Conservation (phyloP, 1,140 invertebrate genomes). For the Asobara japonica region DNA sequence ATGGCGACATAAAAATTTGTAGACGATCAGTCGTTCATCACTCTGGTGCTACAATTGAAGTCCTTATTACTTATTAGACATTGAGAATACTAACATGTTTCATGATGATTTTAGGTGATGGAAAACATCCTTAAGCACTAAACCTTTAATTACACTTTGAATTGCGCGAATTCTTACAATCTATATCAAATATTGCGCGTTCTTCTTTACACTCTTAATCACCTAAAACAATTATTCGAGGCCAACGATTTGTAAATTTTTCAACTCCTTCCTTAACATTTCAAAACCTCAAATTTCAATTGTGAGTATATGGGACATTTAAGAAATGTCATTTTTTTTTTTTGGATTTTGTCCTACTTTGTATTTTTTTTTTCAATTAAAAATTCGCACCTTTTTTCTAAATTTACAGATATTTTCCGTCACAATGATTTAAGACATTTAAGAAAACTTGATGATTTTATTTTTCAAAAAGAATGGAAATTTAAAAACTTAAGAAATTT, state of each 20-base stretch:
- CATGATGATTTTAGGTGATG: not conserved
- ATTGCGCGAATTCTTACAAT: not conserved
- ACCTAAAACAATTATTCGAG: not conserved
- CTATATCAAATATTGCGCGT: not conserved
- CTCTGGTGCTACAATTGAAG: not conserved
- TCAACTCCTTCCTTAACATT: not conserved
- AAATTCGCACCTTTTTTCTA: too few relatives aligned
- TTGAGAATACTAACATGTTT: not conserved
- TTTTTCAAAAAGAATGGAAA: too few relatives aligned
- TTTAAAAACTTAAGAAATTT: too few relatives aligned
- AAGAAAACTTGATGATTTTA: too few relatives aligned
- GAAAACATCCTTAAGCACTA: not conserved
- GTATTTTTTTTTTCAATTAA: too few relatives aligned
- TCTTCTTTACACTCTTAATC: not conserved
- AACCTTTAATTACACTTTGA: not conserved
- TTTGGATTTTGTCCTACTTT: too few relatives aligned
- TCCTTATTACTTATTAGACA: not conserved
- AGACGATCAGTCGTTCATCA: not conserved
- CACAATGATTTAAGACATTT: too few relatives aligned
- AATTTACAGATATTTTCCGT: too few relatives aligned
- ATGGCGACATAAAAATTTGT: not conserved
- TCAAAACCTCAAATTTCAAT: not conserved
- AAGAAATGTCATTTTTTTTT: too few relatives aligned
- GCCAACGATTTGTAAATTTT: not conserved
- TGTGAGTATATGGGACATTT: too few relatives aligned